Evolutionary conservation across 2,888 invertebrate genomes (phyloP).

Genomic region (Catocala fraxini): DNA sequence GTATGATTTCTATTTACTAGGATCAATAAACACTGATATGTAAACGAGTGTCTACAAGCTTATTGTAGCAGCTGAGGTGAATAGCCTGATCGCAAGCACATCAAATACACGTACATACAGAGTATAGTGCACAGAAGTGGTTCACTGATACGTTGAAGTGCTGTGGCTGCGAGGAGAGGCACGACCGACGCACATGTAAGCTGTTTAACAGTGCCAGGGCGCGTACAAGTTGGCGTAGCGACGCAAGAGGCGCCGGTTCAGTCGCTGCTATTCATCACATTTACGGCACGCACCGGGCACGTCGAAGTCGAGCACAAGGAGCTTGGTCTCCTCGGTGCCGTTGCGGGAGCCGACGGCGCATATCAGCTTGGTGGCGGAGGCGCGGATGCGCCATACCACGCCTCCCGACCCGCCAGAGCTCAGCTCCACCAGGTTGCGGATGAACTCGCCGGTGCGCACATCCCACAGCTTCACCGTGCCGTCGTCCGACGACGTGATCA

Average conservation of each 20-base stretch:
- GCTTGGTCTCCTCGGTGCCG: slow-evolving; percentile 99
- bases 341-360: slow-evolving; percentile 99
- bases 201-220: slow-evolving; percentile 76
- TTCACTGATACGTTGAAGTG: background rate
- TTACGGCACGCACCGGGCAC: slow-evolving; percentile 91
- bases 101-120: too few species aligned
- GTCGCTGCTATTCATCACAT: slow-evolving; percentile 86
- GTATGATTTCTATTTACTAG: slow-evolving; percentile 5
- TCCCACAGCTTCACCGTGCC: slow-evolving; percentile 99
- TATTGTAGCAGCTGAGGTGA: slow-evolving; percentile 1
- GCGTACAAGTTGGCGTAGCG: slow-evolving; percentile 81
- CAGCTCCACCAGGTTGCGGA: slow-evolving; percentile 97
- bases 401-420: slow-evolving; percentile 99
- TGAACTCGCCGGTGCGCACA: slow-evolving; percentile 98
- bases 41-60: background rate
- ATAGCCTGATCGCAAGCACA: background rate
- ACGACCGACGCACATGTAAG: slow-evolving; percentile 11
- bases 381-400: slow-evolving; percentile 98
- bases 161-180: background rate
- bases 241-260: slow-evolving; percentile 81
- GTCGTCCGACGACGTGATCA: slow-evolving; percentile 99
- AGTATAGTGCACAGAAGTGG: background rate
- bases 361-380: slow-evolving; percentile 98
- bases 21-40: slow-evolving; percentile 7
- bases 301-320: slow-evolving; percentile 99